Conservation (phyloP, 2,113 vertebrate species). For the Microtus montanus region DNA sequence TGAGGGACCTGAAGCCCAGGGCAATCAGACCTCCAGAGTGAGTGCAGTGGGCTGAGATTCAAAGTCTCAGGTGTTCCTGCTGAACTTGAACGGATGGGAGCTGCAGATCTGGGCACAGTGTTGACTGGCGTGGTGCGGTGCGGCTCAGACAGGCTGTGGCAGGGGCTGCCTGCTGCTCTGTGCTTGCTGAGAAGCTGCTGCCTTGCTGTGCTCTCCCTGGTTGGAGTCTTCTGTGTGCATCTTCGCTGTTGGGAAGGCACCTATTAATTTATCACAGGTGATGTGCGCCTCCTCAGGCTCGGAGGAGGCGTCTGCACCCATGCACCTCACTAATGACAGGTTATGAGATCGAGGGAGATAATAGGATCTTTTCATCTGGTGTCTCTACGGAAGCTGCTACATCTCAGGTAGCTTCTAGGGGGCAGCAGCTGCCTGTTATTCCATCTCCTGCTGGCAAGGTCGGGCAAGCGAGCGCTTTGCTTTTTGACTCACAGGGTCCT, state of each 20-base stretch:
- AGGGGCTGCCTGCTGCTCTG: background rate
- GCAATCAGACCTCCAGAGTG: background rate
- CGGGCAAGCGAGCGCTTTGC: background rate
- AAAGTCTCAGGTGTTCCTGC: background rate
- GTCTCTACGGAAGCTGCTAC: conserved; percentile 64
- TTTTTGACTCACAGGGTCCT: conserved; percentile 36
- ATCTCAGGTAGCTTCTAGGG: conserved; percentile 81
- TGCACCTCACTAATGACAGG: conserved; percentile 69
- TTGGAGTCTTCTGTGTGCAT: conserved; percentile 64
- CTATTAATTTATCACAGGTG: conserved; percentile 74
- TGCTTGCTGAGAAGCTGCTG: background rate
- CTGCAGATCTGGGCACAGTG: fast-evolving
- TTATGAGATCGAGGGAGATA: conserved; percentile 67
- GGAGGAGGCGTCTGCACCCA: conserved; percentile 61
- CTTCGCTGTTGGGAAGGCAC: conserved; percentile 60
- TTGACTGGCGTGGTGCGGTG: background rate
- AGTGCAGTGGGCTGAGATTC: background rate
- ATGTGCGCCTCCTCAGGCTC: conserved; percentile 57
- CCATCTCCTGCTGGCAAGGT: background rate
- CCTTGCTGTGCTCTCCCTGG: background rate
- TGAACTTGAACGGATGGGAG: background rate
- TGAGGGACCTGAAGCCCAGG: background rate
- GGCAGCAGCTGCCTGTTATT: conserved; percentile 83
- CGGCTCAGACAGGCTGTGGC: background rate
- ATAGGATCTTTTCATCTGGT: conserved; percentile 64